These are phyloP conservation scores for Notolepis coatsorum DNA, from an alignment of 2,797 vertebrate genomes.

Conservation along the genomic window DNA sequence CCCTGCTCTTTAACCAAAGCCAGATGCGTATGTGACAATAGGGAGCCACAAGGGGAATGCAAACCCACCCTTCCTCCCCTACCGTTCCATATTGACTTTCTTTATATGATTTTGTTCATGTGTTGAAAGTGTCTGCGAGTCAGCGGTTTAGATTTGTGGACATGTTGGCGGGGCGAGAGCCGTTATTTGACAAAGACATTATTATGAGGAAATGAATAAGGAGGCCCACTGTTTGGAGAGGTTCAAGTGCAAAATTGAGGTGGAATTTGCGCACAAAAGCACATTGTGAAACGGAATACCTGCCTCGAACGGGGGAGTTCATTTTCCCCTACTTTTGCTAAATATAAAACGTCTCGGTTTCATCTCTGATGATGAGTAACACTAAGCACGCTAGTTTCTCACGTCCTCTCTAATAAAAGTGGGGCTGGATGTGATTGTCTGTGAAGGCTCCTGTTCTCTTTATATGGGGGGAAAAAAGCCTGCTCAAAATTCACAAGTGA, in stretches of 20 bases:
- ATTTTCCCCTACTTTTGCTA: conserved; percentile 43
- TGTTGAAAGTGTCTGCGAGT: conserved; percentile 69
- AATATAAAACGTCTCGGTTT: conserved; percentile 59
- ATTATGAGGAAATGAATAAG: conserved; percentile 77
- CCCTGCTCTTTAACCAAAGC: conserved; percentile 90
- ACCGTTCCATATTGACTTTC: conserved; percentile 78
- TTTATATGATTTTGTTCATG: conserved; percentile 73
- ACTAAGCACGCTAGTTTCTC: conserved; percentile 50
- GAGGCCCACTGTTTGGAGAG: conserved; percentile 73
- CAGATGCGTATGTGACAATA: conserved; percentile 95
- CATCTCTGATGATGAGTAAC: conserved; percentile 62
- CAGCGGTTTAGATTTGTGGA: conserved; percentile 73
- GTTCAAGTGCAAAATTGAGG: conserved; percentile 43
- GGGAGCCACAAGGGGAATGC: conserved; percentile 78
- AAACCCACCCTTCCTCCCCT: conserved; percentile 50
- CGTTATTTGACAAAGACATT: conserved; percentile 81
- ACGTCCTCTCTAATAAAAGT: conserved; percentile 52
- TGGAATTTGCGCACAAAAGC: conserved; percentile 68
- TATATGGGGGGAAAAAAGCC: too few relatives aligned
- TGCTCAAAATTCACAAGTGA: conserved; percentile 17
- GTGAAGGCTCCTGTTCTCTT: conserved; percentile 45
- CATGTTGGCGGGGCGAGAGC: conserved; percentile 71
- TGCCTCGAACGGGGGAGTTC: conserved; percentile 46
- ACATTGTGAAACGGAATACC: conserved; percentile 75
- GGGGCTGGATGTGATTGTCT: conserved; percentile 41